Evolutionary conservation across 2,113 vertebrate species (phyloP), one percentile per base, ranked within the genome.

Genomic region (Pygoscelis adeliae): DNA sequence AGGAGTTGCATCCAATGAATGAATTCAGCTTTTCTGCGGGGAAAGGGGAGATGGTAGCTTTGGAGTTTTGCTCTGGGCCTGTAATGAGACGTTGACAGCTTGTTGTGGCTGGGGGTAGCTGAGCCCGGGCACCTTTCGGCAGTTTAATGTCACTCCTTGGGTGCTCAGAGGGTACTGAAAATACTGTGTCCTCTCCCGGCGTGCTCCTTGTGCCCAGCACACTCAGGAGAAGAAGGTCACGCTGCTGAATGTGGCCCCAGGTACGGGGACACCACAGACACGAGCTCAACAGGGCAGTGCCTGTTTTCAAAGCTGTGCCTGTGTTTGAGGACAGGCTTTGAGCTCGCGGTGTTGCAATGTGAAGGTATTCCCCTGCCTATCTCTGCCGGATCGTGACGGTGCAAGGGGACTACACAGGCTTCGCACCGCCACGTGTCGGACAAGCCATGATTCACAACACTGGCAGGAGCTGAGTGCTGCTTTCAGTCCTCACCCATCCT

Each of bases 261-360:
- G 58, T 6, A 1, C 3, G 44, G 61, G 87, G 82, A 36, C 65
- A 15, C 8, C 59, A 18, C 59, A 40, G 38, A 25, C 29, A 17
- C 0, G 11, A 73, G 49, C 55, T 44, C 61, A 30, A 1, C 0
- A 3, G 59, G 46, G 47, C 6, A 36, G 47, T 50, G 40, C 26
- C 14, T 2, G 9, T 30, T 56, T n/a, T 36, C 13, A 9, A 18
- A 55, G 67, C 44, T 20, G 65, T 30, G 21, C 49, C n/a, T 2
- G 1, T 23, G 50, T 44, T 19, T 67, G 61, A 63, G 61, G 72
- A 61, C 15, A 19, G 81, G 65, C 42, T 38, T 34, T 15, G 85
- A 38, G 53, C 59, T 69, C 7, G 1, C 0, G 6, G 65, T 30
- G 63, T 19, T 23, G 74, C 59, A 42, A 9, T 0, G n/a, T 0